phyloP scores from a whole-genome alignment of 2,797 vertebrate genomes.

The Sebastes steindachneri region DNA sequence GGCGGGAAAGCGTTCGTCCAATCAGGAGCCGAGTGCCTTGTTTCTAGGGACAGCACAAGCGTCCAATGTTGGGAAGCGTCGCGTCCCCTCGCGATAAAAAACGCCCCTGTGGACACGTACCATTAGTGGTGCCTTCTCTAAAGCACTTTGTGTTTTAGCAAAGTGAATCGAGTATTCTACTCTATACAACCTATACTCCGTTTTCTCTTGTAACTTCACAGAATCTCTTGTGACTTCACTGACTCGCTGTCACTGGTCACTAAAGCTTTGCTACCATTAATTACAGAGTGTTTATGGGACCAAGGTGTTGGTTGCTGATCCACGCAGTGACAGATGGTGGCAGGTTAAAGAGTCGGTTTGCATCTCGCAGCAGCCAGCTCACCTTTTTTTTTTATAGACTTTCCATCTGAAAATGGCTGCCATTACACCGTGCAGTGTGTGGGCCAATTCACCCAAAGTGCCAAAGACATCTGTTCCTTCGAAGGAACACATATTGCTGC shows the following conservation, averaged over 20 bases:
- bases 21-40: too few relatives aligned
- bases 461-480: slow-evolving; percentile 45
- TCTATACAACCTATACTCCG: neutral
- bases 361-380: slow-evolving; percentile 20
- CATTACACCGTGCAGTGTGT: slow-evolving; percentile 1
- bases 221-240: neutral
- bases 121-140: too few relatives aligned
- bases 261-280: slow-evolving; percentile 18
- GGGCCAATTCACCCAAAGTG: slow-evolving; percentile 34
- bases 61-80: too few relatives aligned
- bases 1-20: too few relatives aligned
- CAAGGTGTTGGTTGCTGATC: slow-evolving; percentile 24
- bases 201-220: neutral
- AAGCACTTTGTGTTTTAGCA: neutral
- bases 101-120: too few relatives aligned
- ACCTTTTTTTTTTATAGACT: slow-evolving; percentile 17
- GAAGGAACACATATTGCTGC: slow-evolving; percentile 19
- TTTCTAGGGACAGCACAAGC: too few relatives aligned
- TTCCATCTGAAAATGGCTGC: slow-evolving; percentile 13
- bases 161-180: neutral
- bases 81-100: too few relatives aligned
- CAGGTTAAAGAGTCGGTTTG: slow-evolving; percentile 33
- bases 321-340: slow-evolving; percentile 47
- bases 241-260: neutral
- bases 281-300: slow-evolving; percentile 30